Conservation (phyloP, 2,113 vertebrate genomes). For the Gymnorhina tibicen region DNA sequence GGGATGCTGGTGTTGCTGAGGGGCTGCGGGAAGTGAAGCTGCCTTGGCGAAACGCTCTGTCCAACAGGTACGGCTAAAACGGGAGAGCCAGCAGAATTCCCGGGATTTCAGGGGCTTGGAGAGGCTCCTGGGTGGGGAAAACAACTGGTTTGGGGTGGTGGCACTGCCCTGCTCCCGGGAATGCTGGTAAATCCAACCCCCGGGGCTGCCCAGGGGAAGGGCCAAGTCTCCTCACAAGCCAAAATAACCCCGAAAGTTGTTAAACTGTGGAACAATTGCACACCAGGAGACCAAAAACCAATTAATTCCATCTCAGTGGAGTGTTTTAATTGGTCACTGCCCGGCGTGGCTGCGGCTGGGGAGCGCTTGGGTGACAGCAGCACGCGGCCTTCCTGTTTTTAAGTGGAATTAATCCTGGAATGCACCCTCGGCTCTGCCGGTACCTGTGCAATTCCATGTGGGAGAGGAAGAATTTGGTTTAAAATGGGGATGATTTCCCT, state of each 20-base stretch:
- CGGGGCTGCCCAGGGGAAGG: not conserved
- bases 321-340: constrained; percentile 18
- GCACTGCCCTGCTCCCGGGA: not conserved
- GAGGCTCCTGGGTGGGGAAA: not conserved
- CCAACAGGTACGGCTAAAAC: accelerated
- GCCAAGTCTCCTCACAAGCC: not conserved
- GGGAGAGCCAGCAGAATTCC: not conserved
- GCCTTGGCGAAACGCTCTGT: not conserved
- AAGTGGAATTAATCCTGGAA: constrained; percentile 12
- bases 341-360: not conserved
- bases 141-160: not conserved
- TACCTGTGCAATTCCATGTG: too few species aligned
- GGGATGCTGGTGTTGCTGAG: not conserved
- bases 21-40: not conserved
- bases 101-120: not conserved
- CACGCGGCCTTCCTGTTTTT: not conserved
- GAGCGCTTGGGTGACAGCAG: not conserved
- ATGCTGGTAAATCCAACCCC: not conserved
- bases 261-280: not conserved
- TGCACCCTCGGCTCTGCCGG: not conserved
- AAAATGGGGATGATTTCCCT: not conserved
- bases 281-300: not conserved
- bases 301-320: not conserved
- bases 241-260: not conserved
- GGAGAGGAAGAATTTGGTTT: not conserved